Evolutionary conservation across 2,113 vertebrate species (phyloP).

Genomic region (western clawed frog (Xenopus tropicalis)): UCB_Xtro_10.0 CM004443.2:71913001-71913500

Average conservation of each 20-base stretch:
- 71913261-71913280: conserved; percentile 75
- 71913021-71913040: not conserved
- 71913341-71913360: conserved; percentile 64
- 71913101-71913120: too few relatives aligned
- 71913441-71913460: not conserved
- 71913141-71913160: not conserved
- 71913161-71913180: conserved; percentile 57
- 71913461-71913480: too few relatives aligned
- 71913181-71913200: conserved; percentile 73
- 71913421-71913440: not conserved
- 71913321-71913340: conserved; percentile 77
- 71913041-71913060: too few relatives aligned
- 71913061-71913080: too few relatives aligned
- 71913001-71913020: not conserved
- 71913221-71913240: conserved; percentile 77
- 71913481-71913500: too few relatives aligned
- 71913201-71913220: conserved; percentile 71
- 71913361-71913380: conserved; percentile 82
- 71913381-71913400: conserved; percentile 78
- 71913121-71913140: too few relatives aligned
- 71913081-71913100: too few relatives aligned
- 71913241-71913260: conserved; percentile 78
- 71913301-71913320: conserved; percentile 72
- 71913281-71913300: conserved; percentile 90
- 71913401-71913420: not conserved